A percentile compares a stretch with the other conserved stretches of the same genome.
Conservation (phyloP, 2,797 vertebrate genomes). For the Euthynnus affinis region DNA sequence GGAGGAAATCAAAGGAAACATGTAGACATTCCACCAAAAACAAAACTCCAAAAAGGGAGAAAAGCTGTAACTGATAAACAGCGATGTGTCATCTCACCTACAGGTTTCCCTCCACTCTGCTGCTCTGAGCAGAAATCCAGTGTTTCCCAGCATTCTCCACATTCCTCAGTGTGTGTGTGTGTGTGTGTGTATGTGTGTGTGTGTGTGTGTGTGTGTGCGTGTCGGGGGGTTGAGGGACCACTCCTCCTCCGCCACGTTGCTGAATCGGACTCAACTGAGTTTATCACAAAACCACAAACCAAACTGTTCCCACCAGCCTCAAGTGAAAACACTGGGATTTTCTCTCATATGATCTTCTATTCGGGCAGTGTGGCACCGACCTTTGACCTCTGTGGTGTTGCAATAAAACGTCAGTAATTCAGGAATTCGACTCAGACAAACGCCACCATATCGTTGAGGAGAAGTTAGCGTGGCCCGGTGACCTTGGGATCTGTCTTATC, state of each 20-base stretch:
- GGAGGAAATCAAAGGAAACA: neutral
- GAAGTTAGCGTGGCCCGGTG: neutral
- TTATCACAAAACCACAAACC: slow-evolving; percentile 17
- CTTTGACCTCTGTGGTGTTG: slow-evolving; percentile 13
- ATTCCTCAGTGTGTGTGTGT: slow-evolving; percentile 52
- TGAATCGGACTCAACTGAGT: slow-evolving; percentile 36
- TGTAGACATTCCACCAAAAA: slow-evolving; percentile 7
- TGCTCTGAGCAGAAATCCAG: neutral
- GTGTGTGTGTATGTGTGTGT: slow-evolving; percentile 7
- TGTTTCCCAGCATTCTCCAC: slow-evolving; percentile 50
- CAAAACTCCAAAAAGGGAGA: slow-evolving; percentile 13
- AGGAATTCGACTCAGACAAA: too few relatives aligned
- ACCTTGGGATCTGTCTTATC: neutral
- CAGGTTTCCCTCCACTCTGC: slow-evolving; percentile 31
- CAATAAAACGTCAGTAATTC: neutral
- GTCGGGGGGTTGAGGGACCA: slow-evolving; percentile 1
- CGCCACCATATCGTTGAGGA: neutral
- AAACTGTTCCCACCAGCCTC: slow-evolving; percentile 13
- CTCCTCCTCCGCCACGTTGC: slow-evolving; percentile 27
- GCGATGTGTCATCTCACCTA: slow-evolving; percentile 1
- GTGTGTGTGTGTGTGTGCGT: neutral
- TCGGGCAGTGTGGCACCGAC: neutral
- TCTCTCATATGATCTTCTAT: neutral
- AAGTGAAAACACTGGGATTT: neutral
- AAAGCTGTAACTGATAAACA: neutral